Conservation (phyloP, 2,888 invertebrate genomes). For the Drosophila melanosoma region DNA sequence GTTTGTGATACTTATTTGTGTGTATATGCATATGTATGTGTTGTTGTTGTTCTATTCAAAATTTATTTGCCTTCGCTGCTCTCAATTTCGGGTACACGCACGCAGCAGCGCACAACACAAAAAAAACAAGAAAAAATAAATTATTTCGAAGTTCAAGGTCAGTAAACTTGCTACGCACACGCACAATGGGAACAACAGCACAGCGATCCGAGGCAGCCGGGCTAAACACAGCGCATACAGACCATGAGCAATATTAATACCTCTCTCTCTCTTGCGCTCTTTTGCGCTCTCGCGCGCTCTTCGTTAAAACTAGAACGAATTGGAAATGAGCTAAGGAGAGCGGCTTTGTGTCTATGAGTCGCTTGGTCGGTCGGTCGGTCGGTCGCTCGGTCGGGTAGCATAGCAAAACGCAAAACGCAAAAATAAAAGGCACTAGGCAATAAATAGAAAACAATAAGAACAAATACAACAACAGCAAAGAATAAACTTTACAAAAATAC, state of each 20-base stretch:
- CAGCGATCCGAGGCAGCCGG: conserved; percentile 48
- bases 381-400: conserved; percentile 12
- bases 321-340: conserved; percentile 40
- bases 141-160: conserved; percentile 84
- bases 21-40: conserved; percentile 3
- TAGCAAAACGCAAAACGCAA: conserved; percentile 9
- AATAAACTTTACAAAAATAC: conserved; percentile 43
- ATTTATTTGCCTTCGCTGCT: conserved; percentile 53
- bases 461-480: conserved; percentile 6
- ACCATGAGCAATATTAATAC: conserved; percentile 28
- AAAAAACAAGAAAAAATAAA: conserved; percentile 35
- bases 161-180: conserved; percentile 83
- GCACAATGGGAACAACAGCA: conserved; percentile 58
- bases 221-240: conserved; percentile 43
- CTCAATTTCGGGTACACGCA: conserved; percentile 64
- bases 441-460: conserved; percentile 20
- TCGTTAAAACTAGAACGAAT: conserved; percentile 74
- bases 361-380: conserved; percentile 33
- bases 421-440: conserved; percentile 6
- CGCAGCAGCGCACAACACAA: conserved; percentile 5
- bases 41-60: conserved; percentile 56
- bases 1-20: conserved; percentile 3
- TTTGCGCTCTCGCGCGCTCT: conserved; percentile 20
- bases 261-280: neutral
- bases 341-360: conserved; percentile 43